A percentile compares a stretch with the other conserved stretches of the same genome.
Conservation (phyloP, 37 sponge, comb jelly and placozoan genomes). For the Oscarella lobularis region DNA sequence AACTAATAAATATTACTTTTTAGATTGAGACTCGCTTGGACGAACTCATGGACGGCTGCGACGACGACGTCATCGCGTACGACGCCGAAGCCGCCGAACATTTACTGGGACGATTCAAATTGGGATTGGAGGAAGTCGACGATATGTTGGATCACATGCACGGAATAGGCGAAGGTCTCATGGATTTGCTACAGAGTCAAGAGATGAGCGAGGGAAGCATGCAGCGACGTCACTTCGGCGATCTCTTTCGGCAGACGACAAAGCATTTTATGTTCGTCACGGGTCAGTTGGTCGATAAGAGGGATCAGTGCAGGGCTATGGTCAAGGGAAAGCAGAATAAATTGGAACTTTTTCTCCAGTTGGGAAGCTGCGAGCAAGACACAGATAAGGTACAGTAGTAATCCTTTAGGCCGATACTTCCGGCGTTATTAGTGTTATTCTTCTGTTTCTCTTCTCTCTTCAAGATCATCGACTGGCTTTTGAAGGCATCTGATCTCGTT, state of each 20-base stretch:
- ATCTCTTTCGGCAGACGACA: neutral
- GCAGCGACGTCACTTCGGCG: neutral
- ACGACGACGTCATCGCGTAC: neutral
- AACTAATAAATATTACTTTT: too few relatives aligned
- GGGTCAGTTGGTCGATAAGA: neutral
- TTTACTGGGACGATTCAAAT: constrained; percentile 20
- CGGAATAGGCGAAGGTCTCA: constrained; percentile 29
- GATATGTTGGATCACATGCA: constrained; percentile 17
- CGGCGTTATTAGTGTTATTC: too few relatives aligned
- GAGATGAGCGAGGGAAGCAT: neutral
- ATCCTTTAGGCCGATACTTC: neutral
- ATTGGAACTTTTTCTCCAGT: constrained; percentile 44
- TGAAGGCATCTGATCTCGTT: neutral
- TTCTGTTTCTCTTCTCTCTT: neutral
- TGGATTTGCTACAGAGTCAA: neutral
- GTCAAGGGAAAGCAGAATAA: constrained; percentile 27
- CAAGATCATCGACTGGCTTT: constrained; percentile 6
- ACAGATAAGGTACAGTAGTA: constrained; percentile 18
- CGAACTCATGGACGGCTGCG: neutral
- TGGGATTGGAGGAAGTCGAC: constrained; percentile 39
- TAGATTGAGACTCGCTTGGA: neutral
- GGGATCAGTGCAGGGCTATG: neutral
- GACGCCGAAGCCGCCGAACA: constrained; percentile 5
- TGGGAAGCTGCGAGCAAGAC: constrained; percentile 45
- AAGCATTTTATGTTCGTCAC: neutral